These are phyloP conservation scores for Pristionchus fissidentatus DNA, from an alignment of 2,888 invertebrate species.

Conservation along the genomic window DNA sequence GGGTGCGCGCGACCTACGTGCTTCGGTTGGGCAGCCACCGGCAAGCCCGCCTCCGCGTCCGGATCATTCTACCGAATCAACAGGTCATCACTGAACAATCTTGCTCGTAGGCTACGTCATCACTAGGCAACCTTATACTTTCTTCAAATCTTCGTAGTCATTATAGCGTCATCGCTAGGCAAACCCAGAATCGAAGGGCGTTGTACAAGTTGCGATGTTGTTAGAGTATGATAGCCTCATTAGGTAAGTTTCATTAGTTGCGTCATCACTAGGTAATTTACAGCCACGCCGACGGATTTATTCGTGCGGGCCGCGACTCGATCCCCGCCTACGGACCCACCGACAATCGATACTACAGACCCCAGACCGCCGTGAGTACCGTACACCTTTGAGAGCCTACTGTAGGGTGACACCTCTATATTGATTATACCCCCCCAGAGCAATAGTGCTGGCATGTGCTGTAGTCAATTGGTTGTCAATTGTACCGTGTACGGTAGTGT, in stretches of 20 bases:
- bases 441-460: too few relatives aligned
- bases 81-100: constrained; percentile 50
- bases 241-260: neutral
- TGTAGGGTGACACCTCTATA: neutral
- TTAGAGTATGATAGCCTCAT: neutral
- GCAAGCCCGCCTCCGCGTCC: constrained; percentile 56
- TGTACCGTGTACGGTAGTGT: neutral
- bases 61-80: constrained; percentile 67
- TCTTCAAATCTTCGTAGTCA: neutral
- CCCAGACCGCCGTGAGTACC: constrained; percentile 57
- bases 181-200: too few relatives aligned
- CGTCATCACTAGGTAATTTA: neutral
- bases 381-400: neutral
- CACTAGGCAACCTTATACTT: neutral
- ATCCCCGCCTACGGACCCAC: constrained; percentile 55
- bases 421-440: too few relatives aligned
- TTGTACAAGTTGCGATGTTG: too few relatives aligned
- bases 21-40: constrained; percentile 69
- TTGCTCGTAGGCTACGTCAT: neutral
- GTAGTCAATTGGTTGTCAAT: too few relatives aligned
- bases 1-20: constrained; percentile 72
- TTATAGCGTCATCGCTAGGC: too few relatives aligned
- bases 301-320: constrained; percentile 55
- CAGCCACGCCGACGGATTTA: constrained; percentile 61
- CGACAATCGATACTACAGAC: constrained; percentile 55